Base-by-base conservation (phyloP, 2,797 vertebrate genomes). In the Girardinus metallicus region DNA sequence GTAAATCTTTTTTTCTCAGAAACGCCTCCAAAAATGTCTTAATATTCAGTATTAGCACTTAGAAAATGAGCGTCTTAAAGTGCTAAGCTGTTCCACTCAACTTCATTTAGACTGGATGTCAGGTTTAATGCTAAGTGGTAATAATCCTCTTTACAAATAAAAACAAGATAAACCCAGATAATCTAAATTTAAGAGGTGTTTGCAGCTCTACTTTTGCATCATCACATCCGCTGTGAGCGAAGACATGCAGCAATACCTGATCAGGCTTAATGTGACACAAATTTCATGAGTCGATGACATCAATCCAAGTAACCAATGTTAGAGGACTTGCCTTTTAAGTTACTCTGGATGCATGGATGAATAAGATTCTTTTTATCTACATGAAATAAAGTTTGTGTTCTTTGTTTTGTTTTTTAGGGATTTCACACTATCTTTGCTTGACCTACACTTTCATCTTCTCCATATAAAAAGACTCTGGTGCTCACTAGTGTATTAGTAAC, bases 401-500 rank as follows among this genome's bases (percentile, higher is more conserved):
- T 68, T n/a, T 70, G 2, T 43, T 44, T 44, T n/a, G 7, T 29
- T 8, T 70, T 44, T 71, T 43, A 43, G 21, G 11, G 5, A 78
- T 70, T 43, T 29, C 26, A 12, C n/a, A 44, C 1, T 39, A 16
- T 36, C n/a, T 57, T 29, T 21, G 3, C 9, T 39, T 47, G 36
- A 76, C 26, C 60, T 71, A 9, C 5, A 36, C 5, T 75, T 83
- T 46, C 75, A 78, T 78, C 51, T 79, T 72, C 82, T 86, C 84
- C 57, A 64, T 75, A 43, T 73, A 12, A 74, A 83, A 73, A 80
- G 15, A 43, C 39, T 78, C 29, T 79, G 53, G 80, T 74, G 23
- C 29, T 81, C 84, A 84, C 76, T 64, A 18, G 83, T 84, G 55
- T 72, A 80, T 80, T 55, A 26, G 12, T 86, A 84, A 71, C 80